Conservation (phyloP, 2,113 vertebrate genomes). For the Amblyornis subalaris region DNA sequence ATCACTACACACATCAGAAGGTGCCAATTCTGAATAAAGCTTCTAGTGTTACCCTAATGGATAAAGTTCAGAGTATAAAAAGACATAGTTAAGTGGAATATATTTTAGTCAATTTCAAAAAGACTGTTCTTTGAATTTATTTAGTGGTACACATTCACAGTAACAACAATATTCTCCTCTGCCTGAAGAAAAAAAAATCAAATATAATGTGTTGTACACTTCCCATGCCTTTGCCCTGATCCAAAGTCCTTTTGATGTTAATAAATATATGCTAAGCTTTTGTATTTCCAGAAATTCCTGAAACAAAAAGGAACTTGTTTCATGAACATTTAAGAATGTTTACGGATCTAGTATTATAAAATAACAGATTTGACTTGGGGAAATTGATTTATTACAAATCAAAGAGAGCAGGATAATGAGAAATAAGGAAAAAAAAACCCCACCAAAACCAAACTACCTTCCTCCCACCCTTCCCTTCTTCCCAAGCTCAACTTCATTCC, state of each 20-base stretch:
- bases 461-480: fast-evolving
- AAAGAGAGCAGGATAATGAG: neutral
- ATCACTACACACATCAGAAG: neutral
- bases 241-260: neutral
- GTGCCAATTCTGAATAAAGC: neutral
- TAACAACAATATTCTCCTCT: neutral
- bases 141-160: neutral
- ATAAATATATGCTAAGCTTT: neutral
- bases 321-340: neutral
- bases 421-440: neutral
- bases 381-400: neutral
- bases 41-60: neutral
- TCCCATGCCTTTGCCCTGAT: neutral
- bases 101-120: neutral
- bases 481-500: neutral
- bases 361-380: neutral
- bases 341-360: neutral
- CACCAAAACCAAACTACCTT: neutral
- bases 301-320: neutral
- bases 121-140: neutral
- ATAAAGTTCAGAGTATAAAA: neutral
- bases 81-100: neutral
- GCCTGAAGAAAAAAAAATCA: neutral
- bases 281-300: neutral
- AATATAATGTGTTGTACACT: neutral